These are phyloP conservation scores for Grus americana DNA, from an alignment of 2,113 vertebrate species.

Conservation along the genomic window DNA sequence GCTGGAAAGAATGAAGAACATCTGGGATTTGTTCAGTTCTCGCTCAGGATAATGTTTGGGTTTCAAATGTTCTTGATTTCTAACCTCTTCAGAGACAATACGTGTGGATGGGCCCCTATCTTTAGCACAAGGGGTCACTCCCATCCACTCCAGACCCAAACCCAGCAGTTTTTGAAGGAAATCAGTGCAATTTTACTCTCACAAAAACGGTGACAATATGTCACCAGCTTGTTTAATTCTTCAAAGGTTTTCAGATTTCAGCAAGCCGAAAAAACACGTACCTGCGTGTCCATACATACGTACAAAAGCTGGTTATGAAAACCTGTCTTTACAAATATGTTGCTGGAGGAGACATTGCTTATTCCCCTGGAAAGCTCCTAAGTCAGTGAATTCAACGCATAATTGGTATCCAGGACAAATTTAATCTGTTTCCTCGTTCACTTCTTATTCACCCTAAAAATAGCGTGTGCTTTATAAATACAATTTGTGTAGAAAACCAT, in stretches of 20 bases:
- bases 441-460: not conserved
- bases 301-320: not conserved
- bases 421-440: not conserved
- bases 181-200: not conserved
- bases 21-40: not conserved
- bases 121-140: not conserved
- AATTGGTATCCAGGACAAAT: slow-evolving; percentile 13
- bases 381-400: not conserved
- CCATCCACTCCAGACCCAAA: not conserved
- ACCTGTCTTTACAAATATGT: slow-evolving; percentile 14
- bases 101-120: not conserved
- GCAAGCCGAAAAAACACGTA: not conserved
- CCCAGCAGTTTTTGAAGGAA: not conserved
- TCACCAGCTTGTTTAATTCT: not conserved
- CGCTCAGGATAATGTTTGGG: not conserved
- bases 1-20: not conserved
- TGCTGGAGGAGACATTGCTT: not conserved
- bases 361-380: slow-evolving; percentile 9
- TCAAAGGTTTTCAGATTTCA: slow-evolving; percentile 8
- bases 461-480: not conserved
- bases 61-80: not conserved
- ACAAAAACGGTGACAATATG: not conserved
- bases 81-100: not conserved
- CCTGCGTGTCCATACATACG: not conserved
- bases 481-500: not conserved